Percentiles rank a stretch among this genome's conserved stretches.
phyloP scores from a whole-genome alignment of 2,113 vertebrate genomes.

The Engystomops pustulosus region DNA sequence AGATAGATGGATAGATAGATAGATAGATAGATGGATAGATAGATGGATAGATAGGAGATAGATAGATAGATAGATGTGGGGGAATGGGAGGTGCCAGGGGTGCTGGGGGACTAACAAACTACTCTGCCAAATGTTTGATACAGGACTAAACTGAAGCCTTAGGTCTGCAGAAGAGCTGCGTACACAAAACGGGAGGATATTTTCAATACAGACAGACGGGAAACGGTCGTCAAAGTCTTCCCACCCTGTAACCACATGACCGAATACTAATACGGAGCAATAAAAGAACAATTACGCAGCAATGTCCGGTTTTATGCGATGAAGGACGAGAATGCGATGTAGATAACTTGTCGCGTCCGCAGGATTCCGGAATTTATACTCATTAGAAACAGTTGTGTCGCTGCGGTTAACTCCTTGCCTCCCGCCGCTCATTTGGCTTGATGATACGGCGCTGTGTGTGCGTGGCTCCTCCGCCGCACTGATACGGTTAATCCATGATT shows the following conservation, averaged over 20 bases:
- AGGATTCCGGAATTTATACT: conserved; percentile 40
- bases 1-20: background rate
- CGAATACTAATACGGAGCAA: background rate
- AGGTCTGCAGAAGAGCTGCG: background rate
- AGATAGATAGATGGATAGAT: background rate
- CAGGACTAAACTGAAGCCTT: background rate
- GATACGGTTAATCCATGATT: conserved; percentile 28
- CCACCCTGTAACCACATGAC: background rate
- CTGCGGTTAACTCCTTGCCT: conserved; percentile 10
- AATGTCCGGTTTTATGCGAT: background rate
- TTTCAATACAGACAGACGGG: background rate
- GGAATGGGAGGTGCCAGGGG: too few relatives aligned
- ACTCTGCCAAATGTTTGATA: too few relatives aligned
- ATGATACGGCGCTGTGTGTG: background rate
- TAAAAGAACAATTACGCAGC: background rate
- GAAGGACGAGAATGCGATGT: background rate
- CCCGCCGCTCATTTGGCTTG: conserved; percentile 22
- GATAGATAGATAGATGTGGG: background rate
- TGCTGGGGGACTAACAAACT: too few relatives aligned
- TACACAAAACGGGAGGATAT: background rate
- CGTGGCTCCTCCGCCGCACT: background rate
- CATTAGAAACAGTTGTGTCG: conserved; percentile 1
- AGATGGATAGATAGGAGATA: conserved; percentile 3
- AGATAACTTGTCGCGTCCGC: conserved; percentile 31
- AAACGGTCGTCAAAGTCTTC: background rate